Evolutionary conservation across 92 coral and sea anemone genomes (phyloP), one percentile per base, ranked within the genome.

Genomic region (Galaxea fascicularis): DNA sequence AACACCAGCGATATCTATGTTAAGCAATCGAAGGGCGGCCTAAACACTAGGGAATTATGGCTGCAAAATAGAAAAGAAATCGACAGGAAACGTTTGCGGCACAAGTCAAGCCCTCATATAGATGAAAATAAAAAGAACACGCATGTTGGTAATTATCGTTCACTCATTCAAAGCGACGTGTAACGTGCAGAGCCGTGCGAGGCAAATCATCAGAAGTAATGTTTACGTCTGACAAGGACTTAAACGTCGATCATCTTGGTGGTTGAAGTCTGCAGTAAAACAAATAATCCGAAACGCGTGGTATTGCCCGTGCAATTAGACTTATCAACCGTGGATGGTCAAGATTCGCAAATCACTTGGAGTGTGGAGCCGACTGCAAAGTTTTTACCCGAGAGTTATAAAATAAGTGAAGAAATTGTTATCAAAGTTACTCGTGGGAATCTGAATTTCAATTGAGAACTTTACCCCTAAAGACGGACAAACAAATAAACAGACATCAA

Each of bases 151-250:
- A 26, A 59, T 17, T 70, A 22, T 58, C 78, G 86, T 44, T 24
- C 70, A 44, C 77, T 70, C 21, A 70, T 82, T 56, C 78, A 82
- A 20, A 82, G 86, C 46, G 86, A 82, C 44, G 86, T 82, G 59
- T 82, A 58, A 82, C 75, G 29, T 24, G 71, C 44, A 64, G 3
- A 16, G 51, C 14, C n/a, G 21, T 27, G 60, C 15, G 15, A 47
- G 75, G 25, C 56, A n/a, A 14, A 51, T 73, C 12, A 16, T 27
- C 2, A 44, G 31, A 71, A 26, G 35, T 22, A 8, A 24, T 26
- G 31, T 65, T n/a, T n/a, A n/a, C n/a, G n/a, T n/a, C n/a, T n/a
- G n/a, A n/a, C 15, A 22, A 18, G 11, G 79, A 35, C 41, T 35
- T 2, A 35, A 35, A 35, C 41, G 41, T 35, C 41, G 41, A 35